Evolutionary conservation across 1,140 invertebrate species (phyloP).

Genomic region (Leptopilina boulardi): DNA sequence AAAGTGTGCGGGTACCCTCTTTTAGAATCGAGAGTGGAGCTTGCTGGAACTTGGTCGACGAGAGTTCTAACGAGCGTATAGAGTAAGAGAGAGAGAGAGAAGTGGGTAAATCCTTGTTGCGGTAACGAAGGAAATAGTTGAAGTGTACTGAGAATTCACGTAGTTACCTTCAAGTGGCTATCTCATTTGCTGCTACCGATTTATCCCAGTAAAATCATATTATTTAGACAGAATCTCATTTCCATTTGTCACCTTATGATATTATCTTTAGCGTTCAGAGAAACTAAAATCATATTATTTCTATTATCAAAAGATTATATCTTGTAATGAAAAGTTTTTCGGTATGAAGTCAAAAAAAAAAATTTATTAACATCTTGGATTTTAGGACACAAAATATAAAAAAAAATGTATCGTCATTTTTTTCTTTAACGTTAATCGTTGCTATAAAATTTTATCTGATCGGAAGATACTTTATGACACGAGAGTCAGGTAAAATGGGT

Average conservation of each 20-base stretch:
- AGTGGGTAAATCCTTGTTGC: conserved; percentile 23
- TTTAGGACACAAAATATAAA: conserved; percentile 3
- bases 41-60: conserved; percentile 17
- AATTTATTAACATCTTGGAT: not conserved
- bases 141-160: not conserved
- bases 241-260: not conserved
- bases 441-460: conserved; percentile 31
- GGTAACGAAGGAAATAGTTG: conserved; percentile 29
- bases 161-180: conserved; percentile 17
- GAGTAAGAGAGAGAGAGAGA: not conserved
- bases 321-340: no score
- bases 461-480: conserved; percentile 24
- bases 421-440: conserved; percentile 24
- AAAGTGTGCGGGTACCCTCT: conserved; percentile 23
- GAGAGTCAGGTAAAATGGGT: conserved; percentile 17
- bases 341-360: no score
- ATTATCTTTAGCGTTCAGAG: not conserved
- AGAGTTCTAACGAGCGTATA: conserved; percentile 15
- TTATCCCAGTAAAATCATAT: not conserved
- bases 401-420: conserved; percentile 23
- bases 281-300: no score
- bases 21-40: conserved; percentile 21
- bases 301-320: no score
- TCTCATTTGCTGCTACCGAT: conserved; percentile 8
- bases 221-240: not conserved